These are phyloP conservation scores for Sinocyclocheilus anophthalmus DNA, from an alignment of 2,113 vertebrate genomes.

Conservation along the genomic window DNA sequence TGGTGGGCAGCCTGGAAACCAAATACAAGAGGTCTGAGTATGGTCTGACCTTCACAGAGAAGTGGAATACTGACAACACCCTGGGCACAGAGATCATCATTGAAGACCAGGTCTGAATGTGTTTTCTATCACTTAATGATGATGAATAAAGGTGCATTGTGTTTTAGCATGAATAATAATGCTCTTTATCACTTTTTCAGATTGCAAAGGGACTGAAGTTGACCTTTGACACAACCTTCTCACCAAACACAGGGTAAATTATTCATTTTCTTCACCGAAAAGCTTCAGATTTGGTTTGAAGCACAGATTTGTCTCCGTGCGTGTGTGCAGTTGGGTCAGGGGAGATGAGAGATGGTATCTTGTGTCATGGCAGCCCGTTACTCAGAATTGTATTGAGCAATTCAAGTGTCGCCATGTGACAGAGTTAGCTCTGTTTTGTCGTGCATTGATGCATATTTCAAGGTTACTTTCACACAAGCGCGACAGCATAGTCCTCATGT, in stretches of 20 bases:
- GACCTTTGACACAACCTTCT: constrained; percentile 98
- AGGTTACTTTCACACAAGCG: background rate
- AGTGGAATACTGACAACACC: constrained; percentile 99
- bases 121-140: background rate
- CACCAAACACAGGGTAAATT: constrained; percentile 96
- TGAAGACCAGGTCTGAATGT: constrained; percentile 90
- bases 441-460: background rate
- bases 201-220: constrained; percentile 97
- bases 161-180: background rate
- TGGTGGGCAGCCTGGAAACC: constrained; percentile 95
- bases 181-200: constrained; percentile 69
- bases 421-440: constrained; percentile 16
- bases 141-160: background rate
- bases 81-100: constrained; percentile 96
- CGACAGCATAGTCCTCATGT: background rate
- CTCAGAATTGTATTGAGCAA: constrained; percentile 12
- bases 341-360: background rate
- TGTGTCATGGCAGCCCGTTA: background rate
- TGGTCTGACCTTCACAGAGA: constrained; percentile 97
- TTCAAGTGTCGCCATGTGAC: background rate
- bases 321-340: no score
- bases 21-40: constrained; percentile 98
- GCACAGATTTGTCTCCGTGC: background rate
- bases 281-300: constrained; percentile 5
- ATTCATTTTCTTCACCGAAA: background rate